Percentiles rank a stretch among this genome's conserved stretches.
phyloP scores from a whole-genome alignment of 2,888 invertebrate species.

The Agonopterix alstromeriana region DNA sequence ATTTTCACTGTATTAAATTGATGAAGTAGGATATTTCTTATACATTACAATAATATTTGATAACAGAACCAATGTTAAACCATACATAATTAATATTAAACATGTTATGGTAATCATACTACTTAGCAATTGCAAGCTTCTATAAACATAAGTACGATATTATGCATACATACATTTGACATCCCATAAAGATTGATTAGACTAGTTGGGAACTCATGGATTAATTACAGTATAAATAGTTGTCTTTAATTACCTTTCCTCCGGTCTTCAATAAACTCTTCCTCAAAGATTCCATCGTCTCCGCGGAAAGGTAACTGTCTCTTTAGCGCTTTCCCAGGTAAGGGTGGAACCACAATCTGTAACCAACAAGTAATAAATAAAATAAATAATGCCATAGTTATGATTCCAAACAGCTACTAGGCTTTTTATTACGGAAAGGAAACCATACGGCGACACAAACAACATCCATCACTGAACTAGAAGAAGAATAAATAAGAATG shows the following conservation, averaged over 20 bases:
- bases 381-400: not conserved
- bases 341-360: constrained; percentile 97
- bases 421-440: not conserved
- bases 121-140: too few relatives aligned
- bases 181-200: too few relatives aligned
- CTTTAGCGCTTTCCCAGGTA: constrained; percentile 99
- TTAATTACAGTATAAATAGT: too few relatives aligned
- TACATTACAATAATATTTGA: too few relatives aligned
- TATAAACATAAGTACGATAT: too few relatives aligned
- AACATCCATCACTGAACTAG: not conserved
- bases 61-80: too few relatives aligned
- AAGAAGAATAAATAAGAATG: not conserved
- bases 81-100: not conserved
- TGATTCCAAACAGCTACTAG: too few relatives aligned
- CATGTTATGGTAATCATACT: too few relatives aligned
- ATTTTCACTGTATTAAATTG: too few relatives aligned
- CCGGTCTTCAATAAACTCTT: constrained; percentile 99
- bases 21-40: too few relatives aligned
- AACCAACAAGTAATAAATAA: constrained; percentile 10
- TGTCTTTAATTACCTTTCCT: constrained; percentile 82
- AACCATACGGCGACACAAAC: not conserved
- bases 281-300: constrained; percentile 99
- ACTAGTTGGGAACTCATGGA: too few relatives aligned
- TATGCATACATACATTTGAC: too few relatives aligned
- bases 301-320: constrained; percentile 98